Evolutionary conservation across 2,888 invertebrate species (phyloP), one percentile per base, ranked within the genome.

Genomic region (Ornithoptera alexandrae): DNA sequence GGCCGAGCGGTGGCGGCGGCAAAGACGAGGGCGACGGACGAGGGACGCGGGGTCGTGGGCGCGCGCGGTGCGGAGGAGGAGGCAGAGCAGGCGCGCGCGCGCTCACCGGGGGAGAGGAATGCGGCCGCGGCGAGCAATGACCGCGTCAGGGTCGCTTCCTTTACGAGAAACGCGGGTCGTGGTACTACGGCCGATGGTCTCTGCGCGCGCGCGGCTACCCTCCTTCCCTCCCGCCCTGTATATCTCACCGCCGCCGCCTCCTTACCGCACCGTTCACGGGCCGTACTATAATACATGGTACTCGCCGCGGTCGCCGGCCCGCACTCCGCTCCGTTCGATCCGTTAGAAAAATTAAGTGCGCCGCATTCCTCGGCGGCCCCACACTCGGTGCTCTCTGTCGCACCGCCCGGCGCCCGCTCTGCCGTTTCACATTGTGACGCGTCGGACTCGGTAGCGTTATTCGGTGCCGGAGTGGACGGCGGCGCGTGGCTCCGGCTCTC

Each of bases 141-240:
- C 92, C 92, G 90, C 90, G 89, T 89, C 92, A 92, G 92, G 92
- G 92, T 90, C 91, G 91, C 89, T 90, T 91, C 91, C 91, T 92
- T 91, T 91, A 91, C 92, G 88, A 91, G 91, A 89, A 90, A 85
- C 86, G 87, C 90, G 85, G 86, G 86, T 88, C 89, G 89, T 86
- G 89, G 90, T 91, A 90, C 90, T 90, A 91, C 90, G 87, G 84
- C 82, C 83, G 86, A 81, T 77, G 76, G 69, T 74, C 62, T 12
- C 18, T 80, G 76, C 79, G 75, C 83, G 76, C 77, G 65, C 78
- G 72, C 76, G 77, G 20, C 74, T 68, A 69, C 74, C 67, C 50
- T 8, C 50, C 50, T 50, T 0, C 50, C 18, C 50, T 3, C 30
- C 5, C 30, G 30, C 80, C 18, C 50, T 6, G 50, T 5, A 50